Conservation (phyloP, 2,113 vertebrate genomes). For the Scatophagus argus region DNA sequence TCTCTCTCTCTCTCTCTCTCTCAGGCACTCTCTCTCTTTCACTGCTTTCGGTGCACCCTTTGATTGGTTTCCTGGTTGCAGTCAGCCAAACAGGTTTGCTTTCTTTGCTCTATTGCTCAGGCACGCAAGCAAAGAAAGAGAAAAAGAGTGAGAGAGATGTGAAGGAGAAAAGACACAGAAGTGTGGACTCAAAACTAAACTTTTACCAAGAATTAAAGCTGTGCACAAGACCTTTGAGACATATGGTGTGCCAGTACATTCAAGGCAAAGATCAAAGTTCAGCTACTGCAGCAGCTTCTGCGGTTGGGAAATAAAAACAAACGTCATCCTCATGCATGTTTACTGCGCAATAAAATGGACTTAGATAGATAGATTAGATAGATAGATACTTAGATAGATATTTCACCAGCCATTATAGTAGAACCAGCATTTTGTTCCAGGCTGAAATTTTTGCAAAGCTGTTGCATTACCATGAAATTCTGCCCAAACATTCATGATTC, state of each 20-base stretch:
- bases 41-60: conserved; percentile 41
- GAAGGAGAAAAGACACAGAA: conserved; percentile 40
- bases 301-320: neutral
- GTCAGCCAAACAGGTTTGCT: conserved; percentile 80
- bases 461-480: neutral
- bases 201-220: conserved; percentile 46
- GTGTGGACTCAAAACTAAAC: conserved; percentile 43
- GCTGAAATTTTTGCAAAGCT: neutral
- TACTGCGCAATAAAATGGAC: neutral
- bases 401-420: neutral
- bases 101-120: conserved; percentile 68
- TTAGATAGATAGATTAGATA: too few species aligned
- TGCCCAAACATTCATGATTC: neutral
- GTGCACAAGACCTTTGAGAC: neutral
- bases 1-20: conserved; percentile 6
- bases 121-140: conserved; percentile 26
- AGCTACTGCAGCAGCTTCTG: neutral
- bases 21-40: conserved; percentile 17
- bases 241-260: neutral
- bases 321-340: neutral
- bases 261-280: neutral
- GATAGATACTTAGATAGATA: too few species aligned
- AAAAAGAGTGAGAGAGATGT: conserved; percentile 26
- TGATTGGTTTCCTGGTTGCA: conserved; percentile 82
- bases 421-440: too few species aligned